A percentile compares a stretch with the other conserved stretches of the same genome.
Evolutionary conservation across 2,797 vertebrate genomes (phyloP).

Genomic region (Neosilurus mollespiculum): DNA sequence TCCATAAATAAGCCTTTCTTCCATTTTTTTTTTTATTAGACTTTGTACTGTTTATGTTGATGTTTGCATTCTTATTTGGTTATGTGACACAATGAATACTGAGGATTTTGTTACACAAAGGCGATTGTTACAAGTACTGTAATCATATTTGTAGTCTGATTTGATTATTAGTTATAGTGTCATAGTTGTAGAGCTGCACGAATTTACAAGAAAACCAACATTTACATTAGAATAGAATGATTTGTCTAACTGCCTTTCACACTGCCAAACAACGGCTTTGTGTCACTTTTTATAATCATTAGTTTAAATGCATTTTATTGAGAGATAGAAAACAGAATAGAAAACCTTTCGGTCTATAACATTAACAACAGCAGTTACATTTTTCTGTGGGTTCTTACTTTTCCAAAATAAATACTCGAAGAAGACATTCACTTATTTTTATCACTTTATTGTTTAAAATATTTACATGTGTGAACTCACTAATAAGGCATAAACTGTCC

Average conservation of each 20-base stretch:
- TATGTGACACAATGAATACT: constrained; percentile 45
- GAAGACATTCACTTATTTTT: constrained; percentile 14
- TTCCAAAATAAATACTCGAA: constrained; percentile 57
- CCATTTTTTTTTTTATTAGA: constrained; percentile 56
- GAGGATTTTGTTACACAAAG: constrained; percentile 68
- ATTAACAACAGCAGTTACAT: constrained; percentile 49
- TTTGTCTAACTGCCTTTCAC: constrained; percentile 76
- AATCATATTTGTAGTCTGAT: constrained; percentile 76
- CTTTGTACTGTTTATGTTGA: constrained; percentile 61
- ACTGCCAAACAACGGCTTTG: constrained; percentile 78
- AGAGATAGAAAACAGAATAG: constrained; percentile 59
- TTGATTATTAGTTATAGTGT: constrained; percentile 67
- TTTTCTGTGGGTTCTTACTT: constrained; percentile 78
- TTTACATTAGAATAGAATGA: constrained; percentile 78
- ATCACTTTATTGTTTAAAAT: constrained; percentile 6
- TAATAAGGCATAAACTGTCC: neutral
- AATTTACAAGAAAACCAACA: constrained; percentile 67
- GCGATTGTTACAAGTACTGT: constrained; percentile 78
- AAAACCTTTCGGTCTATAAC: constrained; percentile 74
- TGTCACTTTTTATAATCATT: constrained; percentile 77
- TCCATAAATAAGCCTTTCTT: constrained; percentile 77
- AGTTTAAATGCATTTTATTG: constrained; percentile 75
- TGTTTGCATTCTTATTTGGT: constrained; percentile 63
- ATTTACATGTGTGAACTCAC: neutral
- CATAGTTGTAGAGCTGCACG: constrained; percentile 78